A percentile compares a stretch with the other conserved stretches of the same genome.
Evolutionary conservation across 2,113 vertebrate genomes (phyloP).

Genomic region (Leucoraja erinaceus): DNA sequence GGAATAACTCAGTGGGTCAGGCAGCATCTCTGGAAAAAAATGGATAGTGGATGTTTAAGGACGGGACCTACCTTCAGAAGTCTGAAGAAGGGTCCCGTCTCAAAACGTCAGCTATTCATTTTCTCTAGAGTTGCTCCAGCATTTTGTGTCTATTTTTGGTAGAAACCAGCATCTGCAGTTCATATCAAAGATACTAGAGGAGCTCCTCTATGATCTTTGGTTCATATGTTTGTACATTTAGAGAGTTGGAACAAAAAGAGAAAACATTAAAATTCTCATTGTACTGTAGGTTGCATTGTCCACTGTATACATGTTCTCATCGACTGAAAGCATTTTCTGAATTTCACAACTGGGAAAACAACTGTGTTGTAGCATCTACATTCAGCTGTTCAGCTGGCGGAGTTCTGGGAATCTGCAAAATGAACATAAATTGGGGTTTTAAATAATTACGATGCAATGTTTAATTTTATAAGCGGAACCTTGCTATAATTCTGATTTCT

Average conservation of each 20-base stretch:
- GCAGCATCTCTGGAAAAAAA: no score
- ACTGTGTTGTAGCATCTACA: conserved; percentile 55
- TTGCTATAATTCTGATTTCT: background rate
- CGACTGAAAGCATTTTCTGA: background rate
- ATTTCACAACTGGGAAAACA: conserved; percentile 59
- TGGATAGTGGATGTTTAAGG: no score
- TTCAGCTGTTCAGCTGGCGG: conserved; percentile 56
- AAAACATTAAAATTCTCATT: background rate
- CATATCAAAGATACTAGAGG: no score
- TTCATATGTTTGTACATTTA: no score
- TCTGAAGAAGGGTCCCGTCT: no score
- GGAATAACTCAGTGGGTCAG: no score
- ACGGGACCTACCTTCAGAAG: no score
- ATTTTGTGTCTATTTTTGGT: no score
- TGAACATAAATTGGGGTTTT: conserved; percentile 3
- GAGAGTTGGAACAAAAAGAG: background rate
- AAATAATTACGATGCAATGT: background rate
- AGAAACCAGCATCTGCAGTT: no score
- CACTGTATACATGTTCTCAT: background rate
- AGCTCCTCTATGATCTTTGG: no score
- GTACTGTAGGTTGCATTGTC: background rate
- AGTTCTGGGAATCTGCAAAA: conserved; percentile 51
- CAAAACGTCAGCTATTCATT: no score
- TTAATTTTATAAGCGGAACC: background rate
- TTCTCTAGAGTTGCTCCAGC: no score